Percentiles rank a stretch among this genome's conserved stretches.
phyloP scores from a whole-genome alignment of 2,888 invertebrate genomes.

The Pogonocherus hispidulus region DNA sequence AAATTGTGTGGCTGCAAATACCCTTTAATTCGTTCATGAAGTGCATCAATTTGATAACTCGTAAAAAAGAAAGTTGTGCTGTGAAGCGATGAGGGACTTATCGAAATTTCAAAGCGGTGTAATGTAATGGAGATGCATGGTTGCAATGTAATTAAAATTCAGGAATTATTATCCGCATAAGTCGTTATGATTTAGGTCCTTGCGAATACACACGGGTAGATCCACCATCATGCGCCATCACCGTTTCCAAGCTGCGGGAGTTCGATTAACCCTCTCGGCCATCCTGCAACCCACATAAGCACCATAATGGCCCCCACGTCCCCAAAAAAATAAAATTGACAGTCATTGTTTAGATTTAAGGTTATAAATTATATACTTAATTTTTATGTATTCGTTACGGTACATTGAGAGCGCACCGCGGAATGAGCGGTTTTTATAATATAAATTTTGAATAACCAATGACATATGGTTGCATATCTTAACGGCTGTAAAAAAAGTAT shows the following conservation, averaged over 20 bases:
- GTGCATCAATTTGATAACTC: not conserved
- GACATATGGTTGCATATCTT: conserved; percentile 40
- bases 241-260: conserved; percentile 29
- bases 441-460: conserved; percentile 42
- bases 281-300: conserved; percentile 33
- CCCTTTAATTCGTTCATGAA: not conserved
- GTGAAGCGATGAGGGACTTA: conserved; percentile 43
- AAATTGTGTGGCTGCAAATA: no score
- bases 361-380: conserved; percentile 42
- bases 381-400: conserved; percentile 45
- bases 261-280: conserved; percentile 31
- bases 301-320: conserved; percentile 32
- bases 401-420: conserved; percentile 30
- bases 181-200: conserved; percentile 54
- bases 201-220: conserved; percentile 32
- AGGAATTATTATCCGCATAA: conserved; percentile 58
- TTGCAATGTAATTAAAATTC: conserved; percentile 57
- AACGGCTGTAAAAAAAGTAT: conserved; percentile 40
- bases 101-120: conserved; percentile 51
- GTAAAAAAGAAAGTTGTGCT: conserved; percentile 12
- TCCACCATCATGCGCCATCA: conserved; percentile 30
- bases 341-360: conserved; percentile 40
- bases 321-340: conserved; percentile 37
- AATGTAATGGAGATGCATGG: conserved; percentile 58
- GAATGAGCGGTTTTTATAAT: conserved; percentile 37